Conservation (phyloP, 2,797 vertebrate genomes). For the Sebastes trivittatus region DNA sequence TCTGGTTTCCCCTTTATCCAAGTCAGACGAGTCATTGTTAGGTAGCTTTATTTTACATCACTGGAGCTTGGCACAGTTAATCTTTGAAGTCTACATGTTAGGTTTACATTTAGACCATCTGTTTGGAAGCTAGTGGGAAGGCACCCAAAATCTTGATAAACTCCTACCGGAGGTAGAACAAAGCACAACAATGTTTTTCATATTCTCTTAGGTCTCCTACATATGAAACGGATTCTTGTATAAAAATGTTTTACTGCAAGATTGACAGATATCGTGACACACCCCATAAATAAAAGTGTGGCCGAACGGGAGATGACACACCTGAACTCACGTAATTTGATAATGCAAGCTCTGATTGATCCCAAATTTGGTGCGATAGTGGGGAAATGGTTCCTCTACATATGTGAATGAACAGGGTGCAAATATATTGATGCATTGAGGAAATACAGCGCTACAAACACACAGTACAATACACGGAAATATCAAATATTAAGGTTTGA, state of each 20-base stretch:
- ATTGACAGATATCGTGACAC: neutral
- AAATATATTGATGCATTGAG: neutral
- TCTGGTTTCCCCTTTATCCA: constrained; percentile 15
- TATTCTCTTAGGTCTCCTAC: too few species aligned
- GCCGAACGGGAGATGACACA: neutral
- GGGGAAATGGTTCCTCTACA: neutral
- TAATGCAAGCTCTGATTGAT: neutral
- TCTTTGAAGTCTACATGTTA: constrained; percentile 28
- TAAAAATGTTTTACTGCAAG: too few species aligned
- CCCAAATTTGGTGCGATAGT: neutral
- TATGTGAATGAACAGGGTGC: neutral
- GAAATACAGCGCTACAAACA: neutral
- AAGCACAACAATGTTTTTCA: neutral
- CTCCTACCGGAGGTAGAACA: neutral
- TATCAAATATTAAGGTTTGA: neutral
- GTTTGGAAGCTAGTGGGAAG: constrained; percentile 25
- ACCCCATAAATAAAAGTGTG: neutral
- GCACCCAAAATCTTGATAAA: neutral
- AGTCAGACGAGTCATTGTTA: constrained; percentile 22
- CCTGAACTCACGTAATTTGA: neutral
- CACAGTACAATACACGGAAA: neutral
- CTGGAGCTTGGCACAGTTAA: neutral
- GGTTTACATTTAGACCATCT: constrained; percentile 55
- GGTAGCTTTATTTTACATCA: constrained; percentile 25
- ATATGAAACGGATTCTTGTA: too few species aligned